Base-by-base conservation (phyloP, 2,797 vertebrate genomes). In the Paguma larvata region DNA sequence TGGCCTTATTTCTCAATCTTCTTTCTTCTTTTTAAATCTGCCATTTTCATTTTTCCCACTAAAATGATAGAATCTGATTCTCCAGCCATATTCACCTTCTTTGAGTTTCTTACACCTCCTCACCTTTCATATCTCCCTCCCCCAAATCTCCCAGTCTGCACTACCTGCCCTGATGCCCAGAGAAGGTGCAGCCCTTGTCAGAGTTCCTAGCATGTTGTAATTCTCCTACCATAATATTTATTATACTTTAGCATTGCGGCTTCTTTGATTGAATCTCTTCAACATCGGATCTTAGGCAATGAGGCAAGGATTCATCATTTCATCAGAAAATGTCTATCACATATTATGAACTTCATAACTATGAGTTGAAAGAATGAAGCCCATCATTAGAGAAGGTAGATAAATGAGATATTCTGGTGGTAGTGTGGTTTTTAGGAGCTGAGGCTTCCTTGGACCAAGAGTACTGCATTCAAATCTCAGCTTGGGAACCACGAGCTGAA, bases 31-130 rank as follows among this genome's bases (percentile, higher is more conserved):
- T 65, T 77, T 34, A 72, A 88, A 68, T 85, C 8, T 34, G 8
- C 65, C 25, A 67, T 82, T 94, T 94, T 67, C 12, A 67, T 93
- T 82, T 96, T 96, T 53, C 44, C 51, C 3, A 41, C 59, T n/a
- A 67, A 79, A 82, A 51, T 82, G 13, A 38, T 19, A 68, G 77
- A 53, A 15, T 70, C 9, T 68, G 6, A 84, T 16, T 77, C 3
- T 65, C 38, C 6, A 32, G 25, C 67, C 82, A 59, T 46, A 79
- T 70, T 85, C 32, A 83, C 25, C 14, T 87, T 27, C 38, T 92
- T 97, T 91, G 38, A 23, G 9, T 41, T 88, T 91, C 68, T 85
- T 62, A 89, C 32, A 53, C 30, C 9, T 65, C 7, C 13, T 90
- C 38, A 44, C 0, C 38, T 84, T 85, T 59, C n/a, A 53, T 12